Evolutionary conservation across 30 jellyfish, hydroid and myxozoan species (phyloP), one percentile per base, ranked within the genome.

Genomic region (Clytia hemisphaerica): DNA sequence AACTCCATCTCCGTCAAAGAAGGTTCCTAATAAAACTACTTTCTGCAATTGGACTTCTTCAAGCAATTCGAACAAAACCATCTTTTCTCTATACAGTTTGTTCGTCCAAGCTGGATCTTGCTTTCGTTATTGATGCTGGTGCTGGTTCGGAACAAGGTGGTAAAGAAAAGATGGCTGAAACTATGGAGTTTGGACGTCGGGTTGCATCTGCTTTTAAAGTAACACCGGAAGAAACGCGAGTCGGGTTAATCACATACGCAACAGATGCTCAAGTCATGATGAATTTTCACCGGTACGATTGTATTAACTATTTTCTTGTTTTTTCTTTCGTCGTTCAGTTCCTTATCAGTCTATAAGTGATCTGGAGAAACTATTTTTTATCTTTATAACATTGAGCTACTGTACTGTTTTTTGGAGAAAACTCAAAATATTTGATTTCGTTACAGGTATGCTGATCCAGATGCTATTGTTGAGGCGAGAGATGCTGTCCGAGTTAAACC

Each of bases 81-180:
- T n/a, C n/a, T n/a, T 62, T 62, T 48, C 4, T 10, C 63, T 26
- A 75, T 67, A 25, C 47, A 88, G 97, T 88, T 36, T 88, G 97
- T 44, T 59, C 92, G 16, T 88, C 97, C 22, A 88, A 79, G 54
- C 88, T 88, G 42, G 97, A 88, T 61, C 92, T 88, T 49, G 97
- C 94, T 9, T 88, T 88, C 55, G 97, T 87, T n/a, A 73, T 88
- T 73, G 97, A 88, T 60, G 97, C 97, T 7, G 79, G 94, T 38
- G 97, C 97, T 30, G 97, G 97, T 4, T 86, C 97, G 40, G 97
- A 88, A 79, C 97, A 81, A 70, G 94, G 94, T 32, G 97, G 97
- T 68, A 88, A 88, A 51, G 97, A 88, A 18, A 88, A 88, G 75
- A 88, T 88, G 97, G 94, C 94, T 6, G 97, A 88, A 59, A 84